Conservation (phyloP, 2,113 vertebrate genomes). For the Phaethon lepturus region DNA sequence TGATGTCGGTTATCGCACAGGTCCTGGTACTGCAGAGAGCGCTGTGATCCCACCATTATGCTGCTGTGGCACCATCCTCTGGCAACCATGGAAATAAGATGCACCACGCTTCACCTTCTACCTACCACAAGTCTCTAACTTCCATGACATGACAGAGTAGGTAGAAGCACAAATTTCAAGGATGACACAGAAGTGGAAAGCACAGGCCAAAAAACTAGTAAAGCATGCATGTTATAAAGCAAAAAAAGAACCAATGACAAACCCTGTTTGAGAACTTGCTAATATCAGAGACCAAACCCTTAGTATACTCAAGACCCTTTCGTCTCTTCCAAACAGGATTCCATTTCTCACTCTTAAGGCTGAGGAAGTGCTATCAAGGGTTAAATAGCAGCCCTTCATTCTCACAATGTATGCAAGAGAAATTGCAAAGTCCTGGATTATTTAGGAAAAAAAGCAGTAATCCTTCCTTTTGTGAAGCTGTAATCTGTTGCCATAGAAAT, state of each 20-base stretch:
- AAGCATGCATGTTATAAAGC: neutral
- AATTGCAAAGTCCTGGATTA: neutral
- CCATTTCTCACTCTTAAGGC: neutral
- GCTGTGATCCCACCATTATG: neutral
- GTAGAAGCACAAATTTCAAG: neutral
- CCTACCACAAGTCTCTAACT: neutral
- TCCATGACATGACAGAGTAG: neutral
- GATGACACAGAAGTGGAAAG: neutral
- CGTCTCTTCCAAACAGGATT: neutral
- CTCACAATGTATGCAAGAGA: neutral
- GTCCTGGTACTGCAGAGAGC: neutral
- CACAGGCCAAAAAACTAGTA: neutral
- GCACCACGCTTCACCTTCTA: neutral
- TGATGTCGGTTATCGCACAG: neutral
- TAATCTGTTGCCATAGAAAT: slow-evolving; percentile 54
- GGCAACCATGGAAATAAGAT: neutral
- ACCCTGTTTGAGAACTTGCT: neutral
- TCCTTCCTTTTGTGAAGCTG: neutral
- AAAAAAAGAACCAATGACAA: neutral
- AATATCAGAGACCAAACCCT: neutral
- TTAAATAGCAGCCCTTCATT: neutral
- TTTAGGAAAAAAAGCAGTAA: slow-evolving; percentile 26
- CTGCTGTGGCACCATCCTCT: neutral
- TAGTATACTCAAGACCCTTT: fast-evolving
- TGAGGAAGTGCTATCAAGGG: neutral